A percentile compares a stretch with the other conserved stretches of the same genome.
Evolutionary conservation across 1,140 invertebrate genomes (phyloP).

Genomic region (Agrilus planipennis): DNA sequence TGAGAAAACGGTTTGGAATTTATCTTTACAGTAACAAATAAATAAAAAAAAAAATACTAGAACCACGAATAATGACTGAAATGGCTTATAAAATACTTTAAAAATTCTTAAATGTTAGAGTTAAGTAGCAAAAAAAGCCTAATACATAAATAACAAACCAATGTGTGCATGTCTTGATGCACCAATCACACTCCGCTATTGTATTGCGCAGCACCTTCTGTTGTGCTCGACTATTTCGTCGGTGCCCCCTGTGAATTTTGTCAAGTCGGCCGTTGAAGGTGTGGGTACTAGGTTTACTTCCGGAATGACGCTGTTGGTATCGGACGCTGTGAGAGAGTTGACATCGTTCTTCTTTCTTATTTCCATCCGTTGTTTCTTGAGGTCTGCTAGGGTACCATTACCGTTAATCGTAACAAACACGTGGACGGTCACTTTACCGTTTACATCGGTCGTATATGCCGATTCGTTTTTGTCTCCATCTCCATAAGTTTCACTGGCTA

Average conservation of each 20-base stretch:
- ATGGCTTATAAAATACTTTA: too few species aligned
- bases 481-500: slow-evolving; percentile 57
- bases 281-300: slow-evolving; percentile 31
- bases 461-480: slow-evolving; percentile 75
- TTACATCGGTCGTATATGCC: slow-evolving; percentile 59
- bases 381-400: slow-evolving; percentile 63
- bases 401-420: slow-evolving; percentile 55
- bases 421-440: slow-evolving; percentile 74
- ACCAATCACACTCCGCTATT: too few species aligned
- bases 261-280: slow-evolving; percentile 32
- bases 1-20: too few species aligned
- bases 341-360: slow-evolving; percentile 54
- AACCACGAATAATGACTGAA: too few species aligned
- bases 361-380: slow-evolving; percentile 80
- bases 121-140: too few species aligned
- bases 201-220: slow-evolving; percentile 44
- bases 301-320: slow-evolving; percentile 35
- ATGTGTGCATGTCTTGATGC: too few species aligned
- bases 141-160: too few species aligned
- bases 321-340: slow-evolving; percentile 34
- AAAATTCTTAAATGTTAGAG: too few species aligned
- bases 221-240: slow-evolving; percentile 52
- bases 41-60: too few species aligned
- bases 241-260: slow-evolving; percentile 52
- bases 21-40: too few species aligned